Evolutionary conservation across 2,888 invertebrate genomes (phyloP).

Genomic region (Alsophila aescularia): DNA sequence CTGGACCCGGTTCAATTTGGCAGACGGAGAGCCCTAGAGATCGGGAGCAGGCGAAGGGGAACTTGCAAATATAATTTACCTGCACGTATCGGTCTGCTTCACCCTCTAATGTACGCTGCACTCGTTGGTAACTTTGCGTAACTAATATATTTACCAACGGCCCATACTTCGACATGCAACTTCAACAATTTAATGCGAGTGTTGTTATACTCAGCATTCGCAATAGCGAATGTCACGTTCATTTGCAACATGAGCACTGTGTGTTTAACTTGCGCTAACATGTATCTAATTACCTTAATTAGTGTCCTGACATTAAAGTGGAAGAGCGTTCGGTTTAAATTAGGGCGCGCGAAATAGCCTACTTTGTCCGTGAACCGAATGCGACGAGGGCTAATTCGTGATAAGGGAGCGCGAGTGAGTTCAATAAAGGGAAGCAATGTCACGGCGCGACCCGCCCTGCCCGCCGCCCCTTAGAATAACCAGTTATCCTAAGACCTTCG

Average conservation of each 20-base stretch:
- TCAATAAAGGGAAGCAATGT: conserved; percentile 73
- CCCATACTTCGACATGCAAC: conserved; percentile 17
- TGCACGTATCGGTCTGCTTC: conserved; percentile 57
- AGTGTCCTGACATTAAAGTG: conserved; percentile 70
- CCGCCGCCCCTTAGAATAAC: conserved; percentile 58
- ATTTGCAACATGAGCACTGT: conserved; percentile 44
- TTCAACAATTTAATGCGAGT: conserved; percentile 28
- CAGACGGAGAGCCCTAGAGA: conserved; percentile 62
- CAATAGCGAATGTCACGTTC: conserved; percentile 41
- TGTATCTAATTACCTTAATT: conserved; percentile 78
- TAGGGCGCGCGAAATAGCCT: conserved; percentile 70
- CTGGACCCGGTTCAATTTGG: conserved; percentile 74
- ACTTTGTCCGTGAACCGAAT: conserved; percentile 75
- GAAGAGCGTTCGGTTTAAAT: conserved; percentile 71
- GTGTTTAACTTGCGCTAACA: conserved; percentile 62
- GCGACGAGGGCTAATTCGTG: conserved; percentile 74
- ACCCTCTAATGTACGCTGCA: conserved; percentile 58
- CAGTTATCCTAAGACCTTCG: conserved; percentile 59
- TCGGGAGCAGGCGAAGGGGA: conserved; percentile 59
- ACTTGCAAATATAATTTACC: conserved; percentile 76
- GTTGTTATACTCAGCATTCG: too few species aligned
- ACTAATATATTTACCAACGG: conserved; percentile 42
- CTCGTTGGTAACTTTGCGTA: conserved; percentile 52
- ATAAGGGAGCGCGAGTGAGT: conserved; percentile 71
- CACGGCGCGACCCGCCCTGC: conserved; percentile 58